Percentiles rank a stretch among this genome's conserved stretches.
Conservation (phyloP, 2,888 invertebrate species). For the Thumatha senex region DNA sequence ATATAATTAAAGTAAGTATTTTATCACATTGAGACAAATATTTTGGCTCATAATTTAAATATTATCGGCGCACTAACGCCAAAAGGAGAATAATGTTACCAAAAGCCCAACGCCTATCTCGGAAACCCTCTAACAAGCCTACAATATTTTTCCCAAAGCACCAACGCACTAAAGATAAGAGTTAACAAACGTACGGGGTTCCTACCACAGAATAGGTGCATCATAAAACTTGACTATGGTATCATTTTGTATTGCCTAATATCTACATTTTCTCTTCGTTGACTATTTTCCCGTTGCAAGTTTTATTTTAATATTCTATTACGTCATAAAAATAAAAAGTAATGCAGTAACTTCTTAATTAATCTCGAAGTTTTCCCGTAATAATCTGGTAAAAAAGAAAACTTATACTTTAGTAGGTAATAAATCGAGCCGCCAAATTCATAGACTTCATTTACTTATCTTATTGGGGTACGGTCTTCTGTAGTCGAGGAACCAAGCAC, state of each 20-base stretch:
- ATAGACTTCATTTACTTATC: no score
- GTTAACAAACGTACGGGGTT: slow-evolving; percentile 16
- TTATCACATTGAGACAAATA: slow-evolving; percentile 5
- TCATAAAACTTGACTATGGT: slow-evolving; percentile 21
- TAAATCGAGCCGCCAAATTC: no score
- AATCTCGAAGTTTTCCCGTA: no score
- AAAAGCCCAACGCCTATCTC: slow-evolving; percentile 30
- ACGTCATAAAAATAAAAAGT: no score
- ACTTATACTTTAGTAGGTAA: no score
- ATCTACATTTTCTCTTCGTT: slow-evolving; percentile 34
- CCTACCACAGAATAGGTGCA: slow-evolving; percentile 10
- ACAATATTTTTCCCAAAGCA: slow-evolving; percentile 25
- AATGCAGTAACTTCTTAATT: not conserved
- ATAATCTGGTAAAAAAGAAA: no score
- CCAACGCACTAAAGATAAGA: slow-evolving; percentile 26
- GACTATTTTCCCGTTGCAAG: slow-evolving; percentile 36
- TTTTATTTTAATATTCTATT: no score
- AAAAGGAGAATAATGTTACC: slow-evolving; percentile 29
- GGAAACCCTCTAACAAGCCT: slow-evolving; percentile 16
- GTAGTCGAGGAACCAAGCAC: no score
- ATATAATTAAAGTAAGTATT: not conserved
- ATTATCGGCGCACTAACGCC: not conserved
- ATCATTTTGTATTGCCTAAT: slow-evolving; percentile 30
- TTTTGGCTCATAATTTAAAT: not conserved
- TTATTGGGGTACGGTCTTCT: no score